phyloP scores from a whole-genome alignment of 2,113 vertebrate genomes.

The Xiphophorus maculatus region DNA sequence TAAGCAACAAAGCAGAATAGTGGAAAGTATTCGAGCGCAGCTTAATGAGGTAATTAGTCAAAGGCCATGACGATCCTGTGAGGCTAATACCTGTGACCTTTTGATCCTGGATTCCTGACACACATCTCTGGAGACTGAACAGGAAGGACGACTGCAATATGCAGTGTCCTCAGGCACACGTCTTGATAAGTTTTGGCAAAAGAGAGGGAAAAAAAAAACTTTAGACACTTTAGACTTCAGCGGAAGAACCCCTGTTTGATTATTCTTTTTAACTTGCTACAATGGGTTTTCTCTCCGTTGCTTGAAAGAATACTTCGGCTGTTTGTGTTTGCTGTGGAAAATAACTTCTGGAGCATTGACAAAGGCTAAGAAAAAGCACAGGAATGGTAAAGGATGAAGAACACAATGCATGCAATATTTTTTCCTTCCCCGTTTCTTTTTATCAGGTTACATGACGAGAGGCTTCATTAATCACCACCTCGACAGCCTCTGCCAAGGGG shows the following conservation, averaged over 20 bases:
- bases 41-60: constrained; percentile 84
- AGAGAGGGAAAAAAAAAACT: constrained; percentile 42
- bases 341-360: constrained; percentile 58
- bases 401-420: constrained; percentile 72
- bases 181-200: constrained; percentile 25
- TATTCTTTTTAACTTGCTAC: constrained; percentile 13
- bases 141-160: constrained; percentile 38
- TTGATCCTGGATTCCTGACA: constrained; percentile 74
- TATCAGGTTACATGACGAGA: constrained; percentile 81
- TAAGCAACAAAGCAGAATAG: constrained; percentile 45
- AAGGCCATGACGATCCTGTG: constrained; percentile 70
- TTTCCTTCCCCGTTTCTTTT: constrained; percentile 67
- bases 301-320: constrained; percentile 65
- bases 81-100: constrained; percentile 82
- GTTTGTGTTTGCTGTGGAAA: constrained; percentile 68
- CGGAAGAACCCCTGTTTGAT: constrained; percentile 13
- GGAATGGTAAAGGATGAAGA: constrained; percentile 56
- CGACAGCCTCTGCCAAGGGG: constrained; percentile 78
- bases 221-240: constrained; percentile 44
- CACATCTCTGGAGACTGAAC: constrained; percentile 66
- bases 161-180: constrained; percentile 23
- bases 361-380: constrained; percentile 52
- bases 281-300: constrained; percentile 38
- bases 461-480: constrained; percentile 83
- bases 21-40: constrained; percentile 69